Evolutionary conservation across 2,888 invertebrate genomes (phyloP), one percentile per base, ranked within the genome.

Genomic region (Galeruca laticollis): DNA sequence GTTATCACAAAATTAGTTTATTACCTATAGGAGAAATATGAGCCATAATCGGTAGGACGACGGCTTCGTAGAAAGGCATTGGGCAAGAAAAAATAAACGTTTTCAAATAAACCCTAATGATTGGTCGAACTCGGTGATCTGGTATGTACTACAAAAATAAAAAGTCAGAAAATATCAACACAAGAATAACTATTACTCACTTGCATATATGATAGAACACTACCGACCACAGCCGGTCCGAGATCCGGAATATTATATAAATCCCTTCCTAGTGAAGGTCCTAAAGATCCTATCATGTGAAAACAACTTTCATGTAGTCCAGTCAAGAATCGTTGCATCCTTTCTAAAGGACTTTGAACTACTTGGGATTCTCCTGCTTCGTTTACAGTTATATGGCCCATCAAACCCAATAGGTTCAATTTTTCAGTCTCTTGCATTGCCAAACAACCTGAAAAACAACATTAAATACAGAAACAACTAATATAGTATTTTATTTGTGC

Each of bases 31-130:
- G 94, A 61, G 94, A 90, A 47, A 95, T 87, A 79, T 92, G 93
- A 3, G 91, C 89, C 72, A 97, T 87, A 59, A 97, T 88, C 57
- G 96, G 96, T 81, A 96, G 85, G 51, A 96, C 87, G 40, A 95
- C 94, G 73, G 88, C 87, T 66, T 89, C 90, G 81, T 94, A 93
- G 84, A 92, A 94, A 69, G 93, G 91, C 49, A 93, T 91, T 64
- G 96, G 96, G 83, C 97, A 97, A 76, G 92, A 92, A 82, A 91
- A 91, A 76, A 97, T 90, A 80, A 95, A 94, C 20, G 95, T 93
- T 81, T 94, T 95, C 78, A 97, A 87, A 82, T 96, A 96, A 43
- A 92, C 92, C 57, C 96, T 89, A 75, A 96, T 92, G 57, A 97
- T 90, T 2, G 93, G 92, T 67, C 95, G 89, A 80, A 97, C 86